Evolutionary conservation across 2,113 vertebrate species (phyloP).

Genomic region (Fregetta grallaria): DNA sequence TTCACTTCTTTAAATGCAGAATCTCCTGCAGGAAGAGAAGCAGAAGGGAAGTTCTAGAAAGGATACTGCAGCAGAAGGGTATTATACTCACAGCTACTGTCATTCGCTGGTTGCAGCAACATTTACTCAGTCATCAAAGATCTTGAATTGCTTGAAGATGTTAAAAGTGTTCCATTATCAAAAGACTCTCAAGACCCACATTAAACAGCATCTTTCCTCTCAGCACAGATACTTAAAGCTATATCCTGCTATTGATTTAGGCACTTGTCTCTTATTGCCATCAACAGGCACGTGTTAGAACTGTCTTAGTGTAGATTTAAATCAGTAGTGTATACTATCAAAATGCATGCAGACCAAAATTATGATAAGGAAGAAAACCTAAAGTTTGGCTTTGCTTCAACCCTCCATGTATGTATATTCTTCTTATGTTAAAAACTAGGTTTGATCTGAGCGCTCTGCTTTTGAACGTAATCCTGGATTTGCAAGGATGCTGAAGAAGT

Average conservation of each 20-base stretch:
- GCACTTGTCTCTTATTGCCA: constrained; percentile 33
- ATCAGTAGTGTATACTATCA: neutral
- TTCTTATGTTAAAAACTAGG: neutral
- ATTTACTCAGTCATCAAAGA: neutral
- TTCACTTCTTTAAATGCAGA: neutral
- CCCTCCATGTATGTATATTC: neutral
- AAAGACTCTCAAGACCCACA: neutral
- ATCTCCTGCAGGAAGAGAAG: neutral
- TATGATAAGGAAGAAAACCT: neutral
- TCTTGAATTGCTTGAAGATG: neutral
- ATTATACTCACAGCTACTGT: neutral
- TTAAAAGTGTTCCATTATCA: neutral
- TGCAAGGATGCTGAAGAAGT: neutral
- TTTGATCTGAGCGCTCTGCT: neutral
- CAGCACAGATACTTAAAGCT: neutral
- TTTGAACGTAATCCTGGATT: neutral
- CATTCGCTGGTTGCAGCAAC: neutral
- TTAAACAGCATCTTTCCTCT: neutral
- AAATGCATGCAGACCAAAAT: neutral
- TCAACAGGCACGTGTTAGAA: constrained; percentile 9
- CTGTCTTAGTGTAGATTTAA: neutral
- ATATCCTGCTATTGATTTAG: neutral
- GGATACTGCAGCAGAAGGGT: neutral
- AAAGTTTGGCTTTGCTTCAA: neutral
- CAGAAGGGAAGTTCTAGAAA: neutral